Conservation (phyloP, 2,888 invertebrate species). For the Odontothrips loti region DNA sequence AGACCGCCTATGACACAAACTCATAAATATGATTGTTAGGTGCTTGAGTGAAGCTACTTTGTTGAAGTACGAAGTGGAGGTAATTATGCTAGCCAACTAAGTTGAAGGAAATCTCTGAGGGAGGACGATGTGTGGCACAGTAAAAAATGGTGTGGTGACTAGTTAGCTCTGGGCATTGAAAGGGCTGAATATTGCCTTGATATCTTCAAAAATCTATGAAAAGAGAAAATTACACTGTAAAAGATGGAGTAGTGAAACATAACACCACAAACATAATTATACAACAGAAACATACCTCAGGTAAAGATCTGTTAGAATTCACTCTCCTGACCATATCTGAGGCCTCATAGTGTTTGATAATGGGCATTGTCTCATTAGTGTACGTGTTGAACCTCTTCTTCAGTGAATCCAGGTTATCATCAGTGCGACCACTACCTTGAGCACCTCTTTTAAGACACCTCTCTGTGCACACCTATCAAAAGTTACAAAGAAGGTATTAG, state of each 20-base stretch:
- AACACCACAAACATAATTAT: background rate
- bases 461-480: slow-evolving; percentile 60
- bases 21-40: too few species aligned
- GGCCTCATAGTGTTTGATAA: slow-evolving; percentile 74
- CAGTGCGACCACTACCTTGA: slow-evolving; percentile 84
- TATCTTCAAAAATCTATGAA: slow-evolving; percentile 38
- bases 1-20: too few species aligned
- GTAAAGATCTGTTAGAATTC: slow-evolving; percentile 63
- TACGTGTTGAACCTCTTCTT: slow-evolving; percentile 85
- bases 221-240: background rate
- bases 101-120: too few species aligned
- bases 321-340: slow-evolving; percentile 68
- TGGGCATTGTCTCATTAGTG: slow-evolving; percentile 80
- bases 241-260: background rate
- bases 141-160: too few species aligned
- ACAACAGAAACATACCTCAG: slow-evolving; percentile 53
- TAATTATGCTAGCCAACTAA: too few species aligned
- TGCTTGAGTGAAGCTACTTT: too few species aligned
- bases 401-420: slow-evolving; percentile 88
- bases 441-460: slow-evolving; percentile 84
- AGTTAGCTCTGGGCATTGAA: background rate
- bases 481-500: background rate
- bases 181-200: slow-evolving; percentile 38
- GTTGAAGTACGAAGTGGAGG: too few species aligned
- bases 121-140: too few species aligned